Base-by-base conservation (phyloP, 2,888 invertebrate genomes). In the Hermaeophaga mercurialis region DNA sequence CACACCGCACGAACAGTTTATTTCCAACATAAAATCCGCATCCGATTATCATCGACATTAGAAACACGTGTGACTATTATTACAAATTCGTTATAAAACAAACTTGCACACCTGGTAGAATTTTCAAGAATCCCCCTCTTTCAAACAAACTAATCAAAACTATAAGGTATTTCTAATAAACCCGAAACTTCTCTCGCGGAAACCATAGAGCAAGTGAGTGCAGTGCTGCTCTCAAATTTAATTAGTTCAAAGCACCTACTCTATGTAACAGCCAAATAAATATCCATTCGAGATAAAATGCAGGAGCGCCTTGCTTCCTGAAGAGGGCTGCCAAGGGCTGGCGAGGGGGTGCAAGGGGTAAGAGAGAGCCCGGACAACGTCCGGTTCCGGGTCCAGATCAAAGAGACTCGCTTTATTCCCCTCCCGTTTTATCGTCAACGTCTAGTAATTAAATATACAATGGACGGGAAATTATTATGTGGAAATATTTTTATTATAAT, bases 381-480 rank as follows among this genome's bases (percentile, higher is more conserved):
- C 73, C 73, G 71, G 68, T 69, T 72, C 71, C 73, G 70, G 69
- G 38, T 68, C 65, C 60, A 74, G 73, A 74, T 74, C 74, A 75
- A 75, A 75, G 73, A 73, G 72, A 15, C 34, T 34, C 34, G 1
- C 4, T 34, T 34, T 34, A 7, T 6, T 34, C 12, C 12, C 34
- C 34, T 12, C 15, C 18, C 34, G 36, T 9, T 34, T n/a, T 7
- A 9, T 34, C 41, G 33, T 22, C 73, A 70, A 68, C 63, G 69
- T 68, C 14, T 68, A 68, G 73, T 76, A 76, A 76, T 76, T 75
- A 75, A 76, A 76, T 76, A 75, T 75, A 75, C 74, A 74, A 74
- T 74, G 71, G 70, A 73, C 73, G 76, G 76, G 75, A 74, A 75
- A 75, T 76, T 76, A 76, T 75, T 49, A n/a, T n/a, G n/a, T n/a